Percentiles rank a stretch among this genome's conserved stretches.
These are phyloP conservation scores for Fulica atra DNA, from an alignment of 2,113 vertebrate genomes.

Conservation along the genomic window DNA sequence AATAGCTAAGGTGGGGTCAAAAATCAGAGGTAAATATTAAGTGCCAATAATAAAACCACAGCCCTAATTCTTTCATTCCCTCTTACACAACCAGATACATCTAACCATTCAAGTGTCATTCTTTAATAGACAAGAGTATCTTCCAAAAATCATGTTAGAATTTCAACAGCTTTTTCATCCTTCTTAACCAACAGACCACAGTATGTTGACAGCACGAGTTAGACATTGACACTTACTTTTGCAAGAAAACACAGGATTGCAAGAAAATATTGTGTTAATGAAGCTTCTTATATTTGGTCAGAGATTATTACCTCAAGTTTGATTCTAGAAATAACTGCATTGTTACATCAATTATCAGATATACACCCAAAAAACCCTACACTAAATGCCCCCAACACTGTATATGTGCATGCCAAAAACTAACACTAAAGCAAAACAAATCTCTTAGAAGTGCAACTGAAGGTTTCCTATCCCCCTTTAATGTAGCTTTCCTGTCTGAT, in stretches of 20 bases:
- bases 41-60: background rate
- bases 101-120: background rate
- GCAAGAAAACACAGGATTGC: background rate
- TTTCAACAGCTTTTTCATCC: background rate
- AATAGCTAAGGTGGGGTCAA: background rate
- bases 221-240: background rate
- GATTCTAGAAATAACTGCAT: background rate
- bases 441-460: background rate
- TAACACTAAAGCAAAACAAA: background rate
- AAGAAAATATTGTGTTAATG: background rate
- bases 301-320: background rate
- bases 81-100: background rate
- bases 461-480: background rate
- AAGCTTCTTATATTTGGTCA: background rate
- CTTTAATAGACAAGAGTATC: background rate
- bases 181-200: background rate
- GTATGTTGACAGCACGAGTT: background rate
- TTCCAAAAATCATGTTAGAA: background rate
- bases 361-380: background rate
- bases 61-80: background rate
- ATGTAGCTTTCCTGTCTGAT: background rate
- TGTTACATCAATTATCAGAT: background rate
- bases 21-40: constrained; percentile 10
- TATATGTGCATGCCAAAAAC: background rate
- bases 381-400: background rate